Evolutionary conservation across 2,797 vertebrate genomes (phyloP).

Genomic region (Chrysocyon brachyurus): DNA sequence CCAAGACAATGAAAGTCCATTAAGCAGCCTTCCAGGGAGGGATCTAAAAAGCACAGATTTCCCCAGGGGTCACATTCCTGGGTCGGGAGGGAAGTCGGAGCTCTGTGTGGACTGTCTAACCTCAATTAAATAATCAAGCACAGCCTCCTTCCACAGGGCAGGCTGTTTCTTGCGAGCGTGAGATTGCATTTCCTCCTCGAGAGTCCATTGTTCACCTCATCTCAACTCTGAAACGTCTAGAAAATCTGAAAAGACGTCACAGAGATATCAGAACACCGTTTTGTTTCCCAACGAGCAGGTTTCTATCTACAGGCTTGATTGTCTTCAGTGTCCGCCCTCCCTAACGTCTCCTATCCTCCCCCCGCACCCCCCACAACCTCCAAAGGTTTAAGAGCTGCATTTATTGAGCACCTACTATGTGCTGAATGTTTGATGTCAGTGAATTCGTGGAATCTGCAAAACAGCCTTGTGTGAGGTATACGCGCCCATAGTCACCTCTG

Average conservation of each 20-base stretch:
- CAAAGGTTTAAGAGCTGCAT: background rate
- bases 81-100: background rate
- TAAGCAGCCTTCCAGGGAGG: background rate
- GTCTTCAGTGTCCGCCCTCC: background rate
- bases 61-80: background rate
- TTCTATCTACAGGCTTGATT: background rate
- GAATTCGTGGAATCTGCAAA: background rate
- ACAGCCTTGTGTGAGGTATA: background rate
- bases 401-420: background rate
- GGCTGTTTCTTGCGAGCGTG: background rate
- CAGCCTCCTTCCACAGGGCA: background rate
- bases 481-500: background rate
- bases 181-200: background rate
- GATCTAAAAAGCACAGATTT: background rate
- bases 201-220: background rate
- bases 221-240: background rate
- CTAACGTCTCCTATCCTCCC: background rate
- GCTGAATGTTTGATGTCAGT: background rate
- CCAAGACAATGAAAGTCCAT: background rate
- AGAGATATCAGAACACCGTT: background rate
- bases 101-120: fast-evolving
- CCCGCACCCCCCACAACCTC: background rate
- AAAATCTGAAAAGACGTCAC: conserved; percentile 23
- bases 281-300: background rate
- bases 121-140: background rate